Conservation (phyloP, 2,113 vertebrate genomes). For the Phaethon lepturus region DNA sequence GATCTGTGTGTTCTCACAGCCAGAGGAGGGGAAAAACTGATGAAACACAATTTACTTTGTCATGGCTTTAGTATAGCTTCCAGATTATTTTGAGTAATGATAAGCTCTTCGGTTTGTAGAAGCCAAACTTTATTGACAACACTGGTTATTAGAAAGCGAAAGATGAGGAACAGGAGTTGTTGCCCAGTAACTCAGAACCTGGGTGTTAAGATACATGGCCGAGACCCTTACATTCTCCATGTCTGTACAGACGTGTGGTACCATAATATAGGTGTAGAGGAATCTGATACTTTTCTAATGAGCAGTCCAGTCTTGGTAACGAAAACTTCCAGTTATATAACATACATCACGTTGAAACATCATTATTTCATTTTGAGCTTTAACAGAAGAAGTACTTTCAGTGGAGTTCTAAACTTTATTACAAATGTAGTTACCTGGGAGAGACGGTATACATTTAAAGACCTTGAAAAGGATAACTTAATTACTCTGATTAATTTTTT, state of each 20-base stretch:
- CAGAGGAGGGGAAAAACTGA: neutral
- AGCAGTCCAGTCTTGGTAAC: neutral
- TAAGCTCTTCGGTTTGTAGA: conserved; percentile 68
- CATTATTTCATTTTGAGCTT: neutral
- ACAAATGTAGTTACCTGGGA: neutral
- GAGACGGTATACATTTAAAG: neutral
- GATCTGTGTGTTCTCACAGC: conserved; percentile 77
- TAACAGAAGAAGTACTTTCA: neutral
- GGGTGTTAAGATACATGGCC: neutral
- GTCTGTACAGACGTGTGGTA: neutral
- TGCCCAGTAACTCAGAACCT: neutral
- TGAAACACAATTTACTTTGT: conserved; percentile 74
- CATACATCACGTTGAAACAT: neutral
- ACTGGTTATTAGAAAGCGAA: conserved; percentile 50
- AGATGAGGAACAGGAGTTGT: conserved; percentile 3
- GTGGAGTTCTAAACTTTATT: neutral
- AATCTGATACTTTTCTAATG: neutral
- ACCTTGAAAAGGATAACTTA: neutral
- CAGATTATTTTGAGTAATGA: conserved; percentile 69
- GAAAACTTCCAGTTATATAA: neutral
- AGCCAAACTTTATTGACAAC: conserved; percentile 82
- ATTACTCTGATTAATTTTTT: neutral
- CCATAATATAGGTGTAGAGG: neutral
- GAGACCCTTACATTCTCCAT: neutral
- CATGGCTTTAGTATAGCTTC: conserved; percentile 69